Evolutionary conservation across 2,797 vertebrate genomes (phyloP).

Genomic region (Thalassophryne amazonica): DNA sequence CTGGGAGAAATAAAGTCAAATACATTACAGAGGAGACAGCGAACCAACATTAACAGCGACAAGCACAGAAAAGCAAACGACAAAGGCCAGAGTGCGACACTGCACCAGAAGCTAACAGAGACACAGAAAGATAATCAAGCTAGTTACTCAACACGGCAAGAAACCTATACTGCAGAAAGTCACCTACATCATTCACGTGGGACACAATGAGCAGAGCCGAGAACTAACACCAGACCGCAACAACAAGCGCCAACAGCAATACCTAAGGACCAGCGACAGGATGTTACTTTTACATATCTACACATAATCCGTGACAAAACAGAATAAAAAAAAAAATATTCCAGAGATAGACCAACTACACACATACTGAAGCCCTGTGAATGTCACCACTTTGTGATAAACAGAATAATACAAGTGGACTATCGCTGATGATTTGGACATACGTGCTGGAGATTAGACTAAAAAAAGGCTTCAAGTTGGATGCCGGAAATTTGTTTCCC

Average conservation of each 20-base stretch:
- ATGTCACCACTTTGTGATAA: constrained; percentile 27
- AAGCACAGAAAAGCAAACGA: constrained; percentile 20
- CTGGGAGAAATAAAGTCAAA: background rate
- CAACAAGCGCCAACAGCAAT: constrained; percentile 45
- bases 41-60: constrained; percentile 10
- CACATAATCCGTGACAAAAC: constrained; percentile 50
- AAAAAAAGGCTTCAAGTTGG: constrained; percentile 52
- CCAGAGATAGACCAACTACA: constrained; percentile 40
- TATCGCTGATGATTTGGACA: constrained; percentile 16
- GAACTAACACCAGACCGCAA: constrained; percentile 65
- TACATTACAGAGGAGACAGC: constrained; percentile 18
- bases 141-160: constrained; percentile 42
- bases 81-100: constrained; percentile 17
- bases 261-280: constrained; percentile 49
- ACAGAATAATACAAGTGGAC: background rate
- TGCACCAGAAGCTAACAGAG: constrained; percentile 19
- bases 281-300: constrained; percentile 54
- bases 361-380: constrained; percentile 26
- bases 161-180: constrained; percentile 17
- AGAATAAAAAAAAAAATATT: constrained; percentile 38
- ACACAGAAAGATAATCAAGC: constrained; percentile 49
- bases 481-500: constrained; percentile 34
- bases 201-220: constrained; percentile 41
- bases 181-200: constrained; percentile 5
- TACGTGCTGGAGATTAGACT: constrained; percentile 11